Percentiles rank a stretch among this genome's conserved stretches.
These are phyloP conservation scores for Trichacis sp. DNA, from an alignment of 2,888 invertebrate genomes.

Conservation along the genomic window DNA sequence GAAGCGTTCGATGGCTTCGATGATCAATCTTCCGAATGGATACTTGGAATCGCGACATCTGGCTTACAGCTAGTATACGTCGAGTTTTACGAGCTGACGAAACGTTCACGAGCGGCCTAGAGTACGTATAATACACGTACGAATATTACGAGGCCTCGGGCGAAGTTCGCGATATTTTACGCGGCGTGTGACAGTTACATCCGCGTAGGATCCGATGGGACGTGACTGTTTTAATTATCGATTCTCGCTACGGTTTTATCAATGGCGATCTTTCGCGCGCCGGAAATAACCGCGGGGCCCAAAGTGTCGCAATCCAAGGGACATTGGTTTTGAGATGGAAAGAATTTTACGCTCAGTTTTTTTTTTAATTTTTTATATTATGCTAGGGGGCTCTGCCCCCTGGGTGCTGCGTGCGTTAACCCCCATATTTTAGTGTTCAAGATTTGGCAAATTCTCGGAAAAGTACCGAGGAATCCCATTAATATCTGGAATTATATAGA, in stretches of 20 bases:
- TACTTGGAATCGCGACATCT: constrained; percentile 21
- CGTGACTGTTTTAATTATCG: constrained; percentile 39
- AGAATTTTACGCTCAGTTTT: no score
- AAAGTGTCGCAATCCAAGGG: no score
- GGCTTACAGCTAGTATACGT: constrained; percentile 24
- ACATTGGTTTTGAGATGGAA: no score
- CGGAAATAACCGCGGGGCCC: not conserved
- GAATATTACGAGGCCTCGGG: constrained; percentile 35
- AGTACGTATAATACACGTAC: constrained; percentile 21
- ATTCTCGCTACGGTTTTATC: constrained; percentile 23
- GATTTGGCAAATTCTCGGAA: no score
- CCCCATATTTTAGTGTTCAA: no score
- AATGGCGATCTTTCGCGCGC: constrained; percentile 7
- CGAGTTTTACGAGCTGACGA: constrained; percentile 32
- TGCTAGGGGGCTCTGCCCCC: no score
- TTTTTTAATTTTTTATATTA: no score
- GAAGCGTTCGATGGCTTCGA: not conserved
- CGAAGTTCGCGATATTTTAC: constrained; percentile 39
- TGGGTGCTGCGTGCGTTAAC: no score
- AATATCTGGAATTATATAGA: no score
- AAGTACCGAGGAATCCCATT: no score
- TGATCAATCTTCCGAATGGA: constrained; percentile 29
- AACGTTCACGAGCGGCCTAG: constrained; percentile 20
- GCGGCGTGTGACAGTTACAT: constrained; percentile 28
- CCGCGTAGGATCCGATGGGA: constrained; percentile 28